A percentile compares a stretch with the other conserved stretches of the same genome.
These are phyloP conservation scores for Conus ventricosus DNA, from an alignment of 1,140 invertebrate genomes.

Conservation along the genomic window DNA sequence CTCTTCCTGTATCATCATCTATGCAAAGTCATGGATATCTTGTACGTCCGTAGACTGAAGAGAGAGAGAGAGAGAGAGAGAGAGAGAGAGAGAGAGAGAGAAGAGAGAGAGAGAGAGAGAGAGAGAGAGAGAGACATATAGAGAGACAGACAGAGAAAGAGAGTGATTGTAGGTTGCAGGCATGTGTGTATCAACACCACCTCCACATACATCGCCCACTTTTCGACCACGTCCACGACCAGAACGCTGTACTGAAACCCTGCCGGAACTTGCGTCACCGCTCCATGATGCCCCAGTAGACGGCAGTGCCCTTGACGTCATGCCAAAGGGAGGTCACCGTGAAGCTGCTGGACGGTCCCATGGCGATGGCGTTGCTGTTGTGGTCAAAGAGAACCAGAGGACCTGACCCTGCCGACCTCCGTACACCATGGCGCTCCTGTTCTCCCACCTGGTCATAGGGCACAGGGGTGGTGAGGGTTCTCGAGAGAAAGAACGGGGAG, in stretches of 20 bases:
- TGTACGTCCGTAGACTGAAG: too few relatives aligned
- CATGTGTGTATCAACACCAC: background rate
- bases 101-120: too few relatives aligned
- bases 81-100: too few relatives aligned
- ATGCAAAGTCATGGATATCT: too few relatives aligned
- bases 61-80: too few relatives aligned
- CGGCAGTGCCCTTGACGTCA: background rate
- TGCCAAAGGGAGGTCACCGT: conserved; percentile 22
- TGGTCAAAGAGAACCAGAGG: conserved; percentile 39
- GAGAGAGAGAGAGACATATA: too few relatives aligned
- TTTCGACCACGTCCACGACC: background rate
- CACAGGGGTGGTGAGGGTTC: too few relatives aligned
- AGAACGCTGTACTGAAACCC: conserved; percentile 19
- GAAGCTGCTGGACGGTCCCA: conserved; percentile 19
- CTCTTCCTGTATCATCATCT: too few relatives aligned
- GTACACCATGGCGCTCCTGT: background rate
- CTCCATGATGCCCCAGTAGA: conserved; percentile 41
- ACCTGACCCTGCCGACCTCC: conserved; percentile 24
- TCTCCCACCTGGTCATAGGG: background rate
- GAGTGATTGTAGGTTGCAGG: too few relatives aligned
- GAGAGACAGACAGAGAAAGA: too few relatives aligned
- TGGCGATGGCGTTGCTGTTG: conserved; percentile 12
- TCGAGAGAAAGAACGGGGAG: background rate
- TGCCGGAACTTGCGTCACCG: conserved; percentile 23
- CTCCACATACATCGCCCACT: background rate